Evolutionary conservation across 2,888 invertebrate genomes (phyloP).

Genomic region (Homarus gammarus): DNA sequence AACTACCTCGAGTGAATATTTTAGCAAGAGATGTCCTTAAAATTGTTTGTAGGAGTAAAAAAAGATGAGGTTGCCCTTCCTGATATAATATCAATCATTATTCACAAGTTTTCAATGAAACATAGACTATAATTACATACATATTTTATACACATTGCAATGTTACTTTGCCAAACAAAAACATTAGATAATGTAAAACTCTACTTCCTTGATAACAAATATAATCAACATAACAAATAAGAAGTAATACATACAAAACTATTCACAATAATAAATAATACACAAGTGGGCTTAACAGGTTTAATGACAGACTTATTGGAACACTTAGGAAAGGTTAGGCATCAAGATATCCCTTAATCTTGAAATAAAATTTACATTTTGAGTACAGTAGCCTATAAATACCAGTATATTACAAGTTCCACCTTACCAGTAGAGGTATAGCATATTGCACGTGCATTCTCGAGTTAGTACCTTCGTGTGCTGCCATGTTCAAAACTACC

Average conservation of each 20-base stretch:
- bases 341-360: background rate
- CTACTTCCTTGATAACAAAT: slow-evolving; percentile 47
- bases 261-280: slow-evolving; percentile 64
- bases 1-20: too few species aligned
- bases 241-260: slow-evolving; percentile 56
- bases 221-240: slow-evolving; percentile 48
- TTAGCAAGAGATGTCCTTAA: too few species aligned
- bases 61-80: slow-evolving; percentile 8
- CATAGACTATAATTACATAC: slow-evolving; percentile 54
- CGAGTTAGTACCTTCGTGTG: slow-evolving; percentile 11
- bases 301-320: slow-evolving; percentile 17
- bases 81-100: slow-evolving; percentile 24
- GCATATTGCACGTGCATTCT: slow-evolving; percentile 52
- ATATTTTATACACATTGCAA: slow-evolving; percentile 58
- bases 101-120: slow-evolving; percentile 39
- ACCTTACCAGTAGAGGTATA: slow-evolving; percentile 31
- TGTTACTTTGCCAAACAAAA: slow-evolving; percentile 40
- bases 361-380: background rate
- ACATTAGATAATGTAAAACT: slow-evolving; percentile 42
- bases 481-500: background rate
- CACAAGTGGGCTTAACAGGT: slow-evolving; percentile 19
- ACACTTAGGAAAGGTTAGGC: slow-evolving; percentile 16
- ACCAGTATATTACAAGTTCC: slow-evolving; percentile 27
- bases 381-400: slow-evolving; percentile 22
- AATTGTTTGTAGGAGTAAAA: slow-evolving; percentile 7